Percentiles rank a stretch among this genome's conserved stretches.
These are phyloP conservation scores for Escarpia spicata DNA, from an alignment of 2,888 invertebrate species.

Conservation along the genomic window DNA sequence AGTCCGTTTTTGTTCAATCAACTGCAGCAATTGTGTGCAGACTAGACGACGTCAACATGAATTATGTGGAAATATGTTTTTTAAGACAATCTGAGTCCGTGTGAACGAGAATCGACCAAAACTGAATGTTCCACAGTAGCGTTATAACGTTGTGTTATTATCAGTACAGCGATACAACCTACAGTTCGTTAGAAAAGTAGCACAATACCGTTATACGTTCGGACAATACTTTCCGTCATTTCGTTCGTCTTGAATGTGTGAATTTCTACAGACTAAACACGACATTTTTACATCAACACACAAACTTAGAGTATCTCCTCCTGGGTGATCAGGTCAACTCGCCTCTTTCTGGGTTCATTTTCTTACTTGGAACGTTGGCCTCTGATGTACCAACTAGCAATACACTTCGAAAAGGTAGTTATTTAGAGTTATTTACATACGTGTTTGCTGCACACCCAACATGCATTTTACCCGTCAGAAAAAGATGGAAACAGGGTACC, in stretches of 20 bases:
- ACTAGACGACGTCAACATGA: neutral
- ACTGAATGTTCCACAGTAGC: neutral
- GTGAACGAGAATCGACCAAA: neutral
- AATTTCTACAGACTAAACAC: neutral
- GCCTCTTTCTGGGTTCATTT: too few species aligned
- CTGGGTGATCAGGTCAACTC: too few species aligned
- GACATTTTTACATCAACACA: neutral
- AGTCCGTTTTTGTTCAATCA: neutral
- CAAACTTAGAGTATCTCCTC: too few species aligned
- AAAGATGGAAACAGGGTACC: too few species aligned
- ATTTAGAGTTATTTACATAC: too few species aligned
- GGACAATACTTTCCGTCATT: neutral
- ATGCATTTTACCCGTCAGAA: too few species aligned
- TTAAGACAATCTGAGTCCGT: neutral
- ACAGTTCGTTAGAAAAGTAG: neutral
- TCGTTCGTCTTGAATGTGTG: neutral
- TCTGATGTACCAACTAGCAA: too few species aligned
- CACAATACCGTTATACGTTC: neutral
- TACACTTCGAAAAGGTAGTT: too few species aligned
- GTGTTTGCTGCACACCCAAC: too few species aligned
- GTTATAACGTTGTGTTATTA: neutral
- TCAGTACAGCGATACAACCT: neutral
- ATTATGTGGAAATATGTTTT: neutral
- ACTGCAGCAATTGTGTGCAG: neutral
- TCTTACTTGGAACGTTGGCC: too few species aligned